Percentiles rank a stretch among this genome's conserved stretches.
Evolutionary conservation across 1,140 invertebrate genomes (phyloP).

Genomic region (Pygmarrhopalites habei): DNA sequence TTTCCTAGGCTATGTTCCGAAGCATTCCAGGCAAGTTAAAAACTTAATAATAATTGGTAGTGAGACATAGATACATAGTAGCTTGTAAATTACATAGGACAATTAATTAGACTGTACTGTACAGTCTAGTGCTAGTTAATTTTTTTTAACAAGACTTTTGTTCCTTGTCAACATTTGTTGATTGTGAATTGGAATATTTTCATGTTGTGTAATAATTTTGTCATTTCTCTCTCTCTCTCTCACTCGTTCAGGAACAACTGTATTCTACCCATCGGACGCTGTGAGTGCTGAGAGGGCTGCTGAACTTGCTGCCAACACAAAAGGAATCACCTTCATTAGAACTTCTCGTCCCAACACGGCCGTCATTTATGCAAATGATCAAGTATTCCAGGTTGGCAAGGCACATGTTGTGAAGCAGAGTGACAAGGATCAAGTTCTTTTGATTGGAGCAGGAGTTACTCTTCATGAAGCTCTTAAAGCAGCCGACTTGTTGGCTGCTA

Average conservation of each 20-base stretch:
- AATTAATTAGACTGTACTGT: not conserved
- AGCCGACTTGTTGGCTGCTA: constrained; percentile 62
- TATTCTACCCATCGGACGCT: constrained; percentile 96
- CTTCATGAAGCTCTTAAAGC: constrained; percentile 84
- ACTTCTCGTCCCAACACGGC: constrained; percentile 85
- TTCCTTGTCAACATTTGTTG: no score
- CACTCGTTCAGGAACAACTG: constrained; percentile 57
- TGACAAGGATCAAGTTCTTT: constrained; percentile 65
- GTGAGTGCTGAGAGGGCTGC: constrained; percentile 87
- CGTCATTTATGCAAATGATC: constrained; percentile 81
- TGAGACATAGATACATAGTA: no score
- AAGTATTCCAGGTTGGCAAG: constrained; percentile 71
- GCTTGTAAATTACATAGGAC: not conserved
- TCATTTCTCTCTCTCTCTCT: not conserved
- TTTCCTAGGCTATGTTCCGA: not conserved
- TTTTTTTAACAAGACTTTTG: no score
- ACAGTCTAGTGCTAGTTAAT: not conserved
- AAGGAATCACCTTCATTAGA: constrained; percentile 91
- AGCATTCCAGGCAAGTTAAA: not conserved
- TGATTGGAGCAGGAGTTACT: constrained; percentile 90
- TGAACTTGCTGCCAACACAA: constrained; percentile 91
- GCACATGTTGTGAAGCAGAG: constrained; percentile 70
- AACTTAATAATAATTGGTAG: no score
- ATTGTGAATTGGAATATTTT: no score
- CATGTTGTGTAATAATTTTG: no score